phyloP scores from a whole-genome alignment of 2,113 vertebrate genomes.

The Corydoras maculifer region DNA sequence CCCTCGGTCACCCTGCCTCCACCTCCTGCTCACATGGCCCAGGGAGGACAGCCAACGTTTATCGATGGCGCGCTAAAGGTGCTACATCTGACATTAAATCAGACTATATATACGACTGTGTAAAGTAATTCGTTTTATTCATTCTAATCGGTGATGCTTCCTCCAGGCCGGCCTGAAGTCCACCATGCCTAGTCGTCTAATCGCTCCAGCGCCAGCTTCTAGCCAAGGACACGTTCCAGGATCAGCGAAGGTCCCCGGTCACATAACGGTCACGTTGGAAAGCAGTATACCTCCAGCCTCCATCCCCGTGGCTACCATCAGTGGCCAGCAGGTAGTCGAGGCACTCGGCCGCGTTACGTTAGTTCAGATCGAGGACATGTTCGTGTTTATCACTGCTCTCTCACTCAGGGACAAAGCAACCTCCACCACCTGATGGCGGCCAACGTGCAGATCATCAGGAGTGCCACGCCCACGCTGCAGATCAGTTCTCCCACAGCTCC shows the following conservation, averaged over 20 bases:
- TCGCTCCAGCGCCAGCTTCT: conserved; percentile 90
- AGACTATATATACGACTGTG: neutral
- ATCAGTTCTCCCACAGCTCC: conserved; percentile 70
- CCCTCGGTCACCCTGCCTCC: conserved; percentile 78
- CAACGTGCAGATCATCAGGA: conserved; percentile 91
- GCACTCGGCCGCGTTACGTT: too few relatives aligned
- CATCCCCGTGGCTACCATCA: conserved; percentile 97
- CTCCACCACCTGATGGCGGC: conserved; percentile 88
- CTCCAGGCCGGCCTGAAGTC: conserved; percentile 81
- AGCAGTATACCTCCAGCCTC: conserved; percentile 84
- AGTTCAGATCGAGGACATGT: neutral
- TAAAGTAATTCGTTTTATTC: too few relatives aligned
- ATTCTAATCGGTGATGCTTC: neutral
- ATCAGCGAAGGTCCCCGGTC: conserved; percentile 83
- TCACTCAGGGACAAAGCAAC: conserved; percentile 84
- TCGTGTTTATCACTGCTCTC: neutral
- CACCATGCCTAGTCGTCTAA: conserved; percentile 88
- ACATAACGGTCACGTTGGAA: conserved; percentile 89
- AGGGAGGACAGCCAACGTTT: conserved; percentile 79
- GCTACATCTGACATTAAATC: conserved; percentile 18
- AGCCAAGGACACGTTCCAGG: conserved; percentile 74
- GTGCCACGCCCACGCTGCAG: conserved; percentile 79
- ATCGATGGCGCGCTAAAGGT: conserved; percentile 93
- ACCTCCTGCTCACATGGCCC: conserved; percentile 78
- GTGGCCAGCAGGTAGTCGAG: conserved; percentile 83